phyloP scores from a whole-genome alignment of 2,888 invertebrate genomes.

The Standfussiana lucernea region DNA sequence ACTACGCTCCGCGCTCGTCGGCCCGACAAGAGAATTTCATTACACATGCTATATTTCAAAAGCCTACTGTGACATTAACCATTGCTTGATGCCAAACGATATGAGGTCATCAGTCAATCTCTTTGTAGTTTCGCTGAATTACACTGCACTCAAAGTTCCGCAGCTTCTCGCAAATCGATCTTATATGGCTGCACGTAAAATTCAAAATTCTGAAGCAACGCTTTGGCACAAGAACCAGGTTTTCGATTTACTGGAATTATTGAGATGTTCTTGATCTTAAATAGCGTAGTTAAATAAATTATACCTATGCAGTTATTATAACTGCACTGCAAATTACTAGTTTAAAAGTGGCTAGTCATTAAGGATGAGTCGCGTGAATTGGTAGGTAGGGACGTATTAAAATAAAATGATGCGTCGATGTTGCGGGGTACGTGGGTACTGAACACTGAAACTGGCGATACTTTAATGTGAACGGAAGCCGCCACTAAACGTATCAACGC shows the following conservation, averaged over 20 bases:
- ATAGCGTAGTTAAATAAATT: conserved; percentile 42
- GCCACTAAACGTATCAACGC: conserved; percentile 85
- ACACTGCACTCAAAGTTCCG: conserved; percentile 62
- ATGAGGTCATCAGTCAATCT: conserved; percentile 85
- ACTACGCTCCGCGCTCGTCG: conserved; percentile 55
- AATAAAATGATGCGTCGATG: conserved; percentile 70
- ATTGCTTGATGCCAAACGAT: conserved; percentile 82
- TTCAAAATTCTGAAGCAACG: conserved; percentile 33
- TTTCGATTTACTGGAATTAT: conserved; percentile 58
- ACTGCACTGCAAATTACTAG: conserved; percentile 20
- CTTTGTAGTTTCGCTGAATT: conserved; percentile 75
- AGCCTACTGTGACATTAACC: conserved; percentile 84
- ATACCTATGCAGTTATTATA: conserved; percentile 42
- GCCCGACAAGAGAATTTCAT: conserved; percentile 74
- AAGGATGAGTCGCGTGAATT: conserved; percentile 54
- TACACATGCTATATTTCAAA: conserved; percentile 82
- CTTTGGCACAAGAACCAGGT: conserved; percentile 39
- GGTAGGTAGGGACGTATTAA: conserved; percentile 57
- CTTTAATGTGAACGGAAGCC: conserved; percentile 82
- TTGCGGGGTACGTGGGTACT: conserved; percentile 49
- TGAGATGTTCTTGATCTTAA: conserved; percentile 51
- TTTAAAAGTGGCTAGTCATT: conserved; percentile 51
- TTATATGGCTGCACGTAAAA: conserved; percentile 28
- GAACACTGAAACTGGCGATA: conserved; percentile 64
- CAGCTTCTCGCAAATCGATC: conserved; percentile 26